Base-by-base conservation (phyloP, 2,113 vertebrate species). In the Channa maculata region DNA sequence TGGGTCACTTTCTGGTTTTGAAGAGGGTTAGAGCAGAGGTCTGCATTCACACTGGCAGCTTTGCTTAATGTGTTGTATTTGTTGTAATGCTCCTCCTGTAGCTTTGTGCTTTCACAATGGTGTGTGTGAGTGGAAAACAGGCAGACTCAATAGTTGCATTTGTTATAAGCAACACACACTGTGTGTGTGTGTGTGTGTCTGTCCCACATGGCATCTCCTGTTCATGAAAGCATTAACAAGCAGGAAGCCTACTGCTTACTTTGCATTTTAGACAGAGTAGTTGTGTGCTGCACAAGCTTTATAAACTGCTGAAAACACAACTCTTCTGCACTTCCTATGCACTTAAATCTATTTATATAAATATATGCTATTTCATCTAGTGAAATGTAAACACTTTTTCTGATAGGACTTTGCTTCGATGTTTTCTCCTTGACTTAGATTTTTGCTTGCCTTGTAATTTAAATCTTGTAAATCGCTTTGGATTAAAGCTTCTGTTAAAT, bases 121-220 rank as follows among this genome's bases (percentile, higher is more conserved):
- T 82, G 7, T 75, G 70, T 82, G 61, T 79, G 45, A 4, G 5
- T 38, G 38, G 37, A 64, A 2, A 38, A 49, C 33, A 65, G 65
- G 38, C 71, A 53, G 71, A 37, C 74, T 82, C 65, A 89, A 80
- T 81, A 86, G 45, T 68, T 68, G 71, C 84, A 61, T 82, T 73
- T 93, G 82, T 85, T 87, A 49, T 75, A 88, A 82, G 79, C 69
- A 65, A 77, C 70, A 6, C 43, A 13, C 14, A 33, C 36, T 33
- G 15, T n/a, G 39, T 41, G 24, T 24, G 24, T 24, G 24, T 24
- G 24, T 24, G 24, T 24, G 24, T 24, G 24, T 24, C 1, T 24
- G 24, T 75, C 49, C 50, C 63, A 48, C 41, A 34, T 15, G 61
- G 15, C 37, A 6, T 54, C 14, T 55, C 49, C 71, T 3, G 2